Evolutionary conservation across 2,888 invertebrate species (phyloP).

Genomic region (Colostygia pectinataria): DNA sequence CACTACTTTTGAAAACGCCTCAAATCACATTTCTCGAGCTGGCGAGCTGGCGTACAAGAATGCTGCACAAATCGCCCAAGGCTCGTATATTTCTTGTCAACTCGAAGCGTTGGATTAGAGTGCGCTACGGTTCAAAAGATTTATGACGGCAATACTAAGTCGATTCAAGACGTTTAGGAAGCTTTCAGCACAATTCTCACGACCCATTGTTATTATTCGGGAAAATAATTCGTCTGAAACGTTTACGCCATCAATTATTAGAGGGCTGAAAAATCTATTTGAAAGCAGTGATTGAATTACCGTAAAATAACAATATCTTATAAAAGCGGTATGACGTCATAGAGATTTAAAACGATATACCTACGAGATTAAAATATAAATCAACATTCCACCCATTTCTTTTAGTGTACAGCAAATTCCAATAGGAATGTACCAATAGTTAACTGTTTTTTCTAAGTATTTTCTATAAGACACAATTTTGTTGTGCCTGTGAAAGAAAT

Average conservation of each 20-base stretch:
- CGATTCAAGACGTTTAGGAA: slow-evolving; percentile 55
- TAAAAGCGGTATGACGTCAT: too few relatives aligned
- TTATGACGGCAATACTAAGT: slow-evolving; percentile 67
- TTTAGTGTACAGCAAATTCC: too few relatives aligned
- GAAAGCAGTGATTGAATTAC: not conserved
- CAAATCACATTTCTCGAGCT: slow-evolving; percentile 37
- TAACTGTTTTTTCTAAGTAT: too few relatives aligned
- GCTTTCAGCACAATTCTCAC: slow-evolving; percentile 38
- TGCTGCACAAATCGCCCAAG: slow-evolving; percentile 56
- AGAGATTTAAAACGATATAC: too few relatives aligned
- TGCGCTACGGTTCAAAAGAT: slow-evolving; percentile 59
- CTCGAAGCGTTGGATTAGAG: slow-evolving; percentile 64
- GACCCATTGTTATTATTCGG: slow-evolving; percentile 33
- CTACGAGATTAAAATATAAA: too few relatives aligned
- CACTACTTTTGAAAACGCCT: slow-evolving; percentile 20
- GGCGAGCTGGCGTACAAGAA: slow-evolving; percentile 39
- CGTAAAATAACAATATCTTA: too few relatives aligned
- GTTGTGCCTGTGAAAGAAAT: too few relatives aligned
- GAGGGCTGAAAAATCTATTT: slow-evolving; percentile 9
- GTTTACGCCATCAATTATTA: slow-evolving; percentile 11
- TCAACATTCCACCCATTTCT: too few relatives aligned
- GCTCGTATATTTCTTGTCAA: slow-evolving; percentile 64
- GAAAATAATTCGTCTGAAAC: slow-evolving; percentile 14
- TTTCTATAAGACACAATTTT: too few relatives aligned
- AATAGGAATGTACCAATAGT: too few relatives aligned